phyloP scores from a whole-genome alignment of 2,888 invertebrate genomes.

The Hipparchia sbordonii region DNA sequence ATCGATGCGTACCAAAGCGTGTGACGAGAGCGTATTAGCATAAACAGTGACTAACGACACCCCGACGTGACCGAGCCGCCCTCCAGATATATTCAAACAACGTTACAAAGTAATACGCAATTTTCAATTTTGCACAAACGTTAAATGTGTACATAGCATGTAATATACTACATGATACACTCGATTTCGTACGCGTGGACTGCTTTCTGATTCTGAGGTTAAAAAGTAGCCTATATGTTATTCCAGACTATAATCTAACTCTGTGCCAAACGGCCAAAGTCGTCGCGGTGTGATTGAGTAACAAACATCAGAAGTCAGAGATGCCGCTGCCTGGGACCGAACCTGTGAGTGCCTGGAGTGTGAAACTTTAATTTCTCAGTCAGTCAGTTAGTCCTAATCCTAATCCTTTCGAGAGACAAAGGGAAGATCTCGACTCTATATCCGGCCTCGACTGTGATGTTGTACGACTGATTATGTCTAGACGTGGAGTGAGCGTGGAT shows the following conservation, averaged over 20 bases:
- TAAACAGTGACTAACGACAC: slow-evolving; percentile 39
- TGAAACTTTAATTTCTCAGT: background rate
- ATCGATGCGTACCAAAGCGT: slow-evolving; percentile 41
- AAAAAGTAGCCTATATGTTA: too few species aligned
- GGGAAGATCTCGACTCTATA: background rate
- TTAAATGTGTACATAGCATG: too few species aligned
- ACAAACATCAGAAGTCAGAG: too few species aligned
- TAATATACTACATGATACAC: too few species aligned
- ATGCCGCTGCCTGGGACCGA: too few species aligned
- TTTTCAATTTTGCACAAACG: background rate
- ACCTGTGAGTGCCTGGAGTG: too few species aligned
- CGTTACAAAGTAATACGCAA: background rate
- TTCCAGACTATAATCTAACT: too few species aligned
- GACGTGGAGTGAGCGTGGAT: too few species aligned
- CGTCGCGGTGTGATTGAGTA: too few species aligned
- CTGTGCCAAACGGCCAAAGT: too few species aligned
- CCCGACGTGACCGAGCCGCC: slow-evolving; percentile 32
- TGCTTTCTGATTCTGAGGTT: too few species aligned
- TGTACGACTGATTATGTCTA: slow-evolving; percentile 7
- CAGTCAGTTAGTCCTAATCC: background rate
- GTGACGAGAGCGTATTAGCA: slow-evolving; percentile 39
- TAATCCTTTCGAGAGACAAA: slow-evolving; percentile 10
- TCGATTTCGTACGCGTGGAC: too few species aligned
- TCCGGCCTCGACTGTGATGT: slow-evolving; percentile 18
- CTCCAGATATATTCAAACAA: slow-evolving; percentile 25